phyloP scores from a whole-genome alignment of 2,113 vertebrate species.

The Dasyprocta punctata region DNA sequence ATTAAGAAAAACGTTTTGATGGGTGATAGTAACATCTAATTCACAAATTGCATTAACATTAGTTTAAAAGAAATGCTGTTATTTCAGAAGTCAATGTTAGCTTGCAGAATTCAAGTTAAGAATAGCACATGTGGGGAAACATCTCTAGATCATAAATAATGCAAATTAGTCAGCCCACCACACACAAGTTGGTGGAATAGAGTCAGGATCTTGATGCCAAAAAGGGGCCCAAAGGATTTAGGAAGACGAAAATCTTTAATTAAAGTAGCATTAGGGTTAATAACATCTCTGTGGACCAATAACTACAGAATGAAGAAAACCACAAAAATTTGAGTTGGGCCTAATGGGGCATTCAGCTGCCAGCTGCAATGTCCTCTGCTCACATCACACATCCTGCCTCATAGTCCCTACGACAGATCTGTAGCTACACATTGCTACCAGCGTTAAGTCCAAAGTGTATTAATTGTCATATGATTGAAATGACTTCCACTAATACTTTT shows the following conservation, averaged over 20 bases:
- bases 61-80: background rate
- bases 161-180: background rate
- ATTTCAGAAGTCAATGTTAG: conserved; percentile 37
- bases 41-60: background rate
- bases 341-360: background rate
- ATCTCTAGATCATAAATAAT: conserved; percentile 23
- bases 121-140: background rate
- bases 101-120: background rate
- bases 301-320: conserved; percentile 45
- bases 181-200: background rate
- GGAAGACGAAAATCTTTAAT: conserved; percentile 41
- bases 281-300: conserved; percentile 33
- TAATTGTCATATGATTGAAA: fast-evolving
- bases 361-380: fast-evolving
- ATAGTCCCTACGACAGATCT: fast-evolving
- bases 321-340: background rate
- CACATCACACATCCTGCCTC: fast-evolving
- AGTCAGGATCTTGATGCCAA: background rate
- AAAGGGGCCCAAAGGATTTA: background rate
- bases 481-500: background rate
- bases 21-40: background rate
- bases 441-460: fast-evolving
- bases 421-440: fast-evolving
- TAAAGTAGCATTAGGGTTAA: conserved; percentile 44
- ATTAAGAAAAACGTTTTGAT: background rate